These are phyloP conservation scores for Tinea semifulvella DNA, from an alignment of 2,888 invertebrate species.

Conservation along the genomic window DNA sequence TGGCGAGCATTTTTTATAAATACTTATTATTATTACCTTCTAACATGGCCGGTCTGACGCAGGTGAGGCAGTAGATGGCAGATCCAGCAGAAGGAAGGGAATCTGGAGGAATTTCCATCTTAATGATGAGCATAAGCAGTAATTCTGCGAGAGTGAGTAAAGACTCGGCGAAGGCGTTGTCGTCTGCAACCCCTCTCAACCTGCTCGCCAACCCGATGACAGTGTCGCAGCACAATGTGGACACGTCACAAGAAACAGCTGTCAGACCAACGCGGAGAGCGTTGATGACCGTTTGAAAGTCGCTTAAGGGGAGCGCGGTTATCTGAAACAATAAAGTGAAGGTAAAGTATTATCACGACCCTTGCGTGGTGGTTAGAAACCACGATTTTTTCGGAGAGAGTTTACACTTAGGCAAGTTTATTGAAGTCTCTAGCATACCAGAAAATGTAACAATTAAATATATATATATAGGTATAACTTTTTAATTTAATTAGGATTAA, in stretches of 20 bases:
- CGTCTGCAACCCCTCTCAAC: slow-evolving; percentile 36
- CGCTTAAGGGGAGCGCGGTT: slow-evolving; percentile 44
- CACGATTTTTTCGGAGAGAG: no score
- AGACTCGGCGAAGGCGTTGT: slow-evolving; percentile 44
- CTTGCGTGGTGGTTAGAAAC: no score
- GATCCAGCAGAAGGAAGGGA: slow-evolving; percentile 56
- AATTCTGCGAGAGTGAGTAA: slow-evolving; percentile 46
- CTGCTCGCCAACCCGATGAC: slow-evolving; percentile 51
- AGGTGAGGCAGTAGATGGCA: slow-evolving; percentile 54
- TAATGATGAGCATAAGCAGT: slow-evolving; percentile 50
- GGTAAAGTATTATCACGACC: slow-evolving; percentile 10
- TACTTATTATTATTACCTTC: no score
- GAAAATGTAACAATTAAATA: no score
- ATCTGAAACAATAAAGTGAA: slow-evolving; percentile 29
- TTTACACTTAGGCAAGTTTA: no score
- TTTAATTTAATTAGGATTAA: no score
- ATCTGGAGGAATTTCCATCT: slow-evolving; percentile 58
- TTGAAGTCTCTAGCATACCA: no score
- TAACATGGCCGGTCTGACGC: slow-evolving; percentile 49
- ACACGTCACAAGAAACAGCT: slow-evolving; percentile 55
- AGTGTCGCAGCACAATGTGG: slow-evolving; percentile 54
- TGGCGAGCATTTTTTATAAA: no score
- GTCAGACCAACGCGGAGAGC: slow-evolving; percentile 54
- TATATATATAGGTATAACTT: no score
- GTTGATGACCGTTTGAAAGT: slow-evolving; percentile 54